Conservation (phyloP, 2,113 vertebrate species). For the Tringa solitaria region DNA sequence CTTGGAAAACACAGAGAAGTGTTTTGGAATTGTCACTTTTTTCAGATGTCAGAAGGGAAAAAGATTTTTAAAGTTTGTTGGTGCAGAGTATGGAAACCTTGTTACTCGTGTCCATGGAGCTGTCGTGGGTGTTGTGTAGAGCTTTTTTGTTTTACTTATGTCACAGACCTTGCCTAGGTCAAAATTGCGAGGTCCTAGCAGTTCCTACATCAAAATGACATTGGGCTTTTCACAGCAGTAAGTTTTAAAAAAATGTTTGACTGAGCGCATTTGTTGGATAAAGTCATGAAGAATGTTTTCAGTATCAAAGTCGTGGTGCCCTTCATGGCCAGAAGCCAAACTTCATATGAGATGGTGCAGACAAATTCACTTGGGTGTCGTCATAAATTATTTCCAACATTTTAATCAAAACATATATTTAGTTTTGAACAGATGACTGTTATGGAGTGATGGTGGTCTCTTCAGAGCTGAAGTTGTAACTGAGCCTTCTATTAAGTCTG, state of each 20-base stretch:
- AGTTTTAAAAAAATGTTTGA: background rate
- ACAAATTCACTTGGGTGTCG: background rate
- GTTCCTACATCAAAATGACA: background rate
- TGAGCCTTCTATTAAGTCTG: slow-evolving; percentile 8
- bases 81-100: background rate
- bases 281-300: background rate
- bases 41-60: background rate
- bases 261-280: background rate
- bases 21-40: background rate
- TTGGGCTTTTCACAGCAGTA: background rate
- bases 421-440: slow-evolving; percentile 42
- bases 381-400: background rate
- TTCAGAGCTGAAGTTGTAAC: slow-evolving; percentile 8
- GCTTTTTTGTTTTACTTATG: background rate
- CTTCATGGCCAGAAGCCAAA: slow-evolving; percentile 3
- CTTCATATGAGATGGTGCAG: background rate
- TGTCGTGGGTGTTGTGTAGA: background rate
- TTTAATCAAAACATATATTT: slow-evolving; percentile 7
- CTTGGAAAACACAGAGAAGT: background rate
- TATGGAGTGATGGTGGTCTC: slow-evolving; percentile 27
- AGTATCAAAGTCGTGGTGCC: background rate
- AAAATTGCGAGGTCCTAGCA: background rate
- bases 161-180: background rate
- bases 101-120: background rate
- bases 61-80: background rate